Evolutionary conservation across 2,797 vertebrate species (phyloP).

Genomic region (Gymnodraco acuticeps): DNA sequence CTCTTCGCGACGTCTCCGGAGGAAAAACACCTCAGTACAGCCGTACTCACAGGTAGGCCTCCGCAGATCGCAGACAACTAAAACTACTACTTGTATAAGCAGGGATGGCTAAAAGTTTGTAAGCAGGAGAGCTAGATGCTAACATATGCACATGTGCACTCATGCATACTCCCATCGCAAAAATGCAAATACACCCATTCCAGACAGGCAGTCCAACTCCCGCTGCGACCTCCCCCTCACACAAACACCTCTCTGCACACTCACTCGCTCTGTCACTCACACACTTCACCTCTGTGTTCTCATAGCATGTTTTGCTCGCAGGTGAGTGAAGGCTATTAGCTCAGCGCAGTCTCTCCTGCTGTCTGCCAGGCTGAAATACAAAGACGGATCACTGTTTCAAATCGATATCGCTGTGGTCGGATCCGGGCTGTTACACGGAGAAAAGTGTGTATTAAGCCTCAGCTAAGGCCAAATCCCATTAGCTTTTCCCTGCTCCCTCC

Average conservation of each 20-base stretch:
- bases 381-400: conserved; percentile 57
- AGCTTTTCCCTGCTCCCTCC: conserved; percentile 9
- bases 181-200: not conserved
- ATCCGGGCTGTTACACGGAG: conserved; percentile 26
- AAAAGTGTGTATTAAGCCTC: conserved; percentile 34
- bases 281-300: conserved; percentile 27
- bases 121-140: too few relatives aligned
- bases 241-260: conserved; percentile 11
- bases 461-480: conserved; percentile 37
- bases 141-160: conserved; percentile 29
- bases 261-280: conserved; percentile 15
- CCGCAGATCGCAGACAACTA: too few relatives aligned
- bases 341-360: conserved; percentile 40
- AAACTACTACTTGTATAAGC: too few relatives aligned
- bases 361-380: conserved; percentile 54
- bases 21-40: too few relatives aligned
- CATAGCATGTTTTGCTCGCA: conserved; percentile 14
- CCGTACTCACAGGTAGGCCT: too few relatives aligned
- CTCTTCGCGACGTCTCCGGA: too few relatives aligned
- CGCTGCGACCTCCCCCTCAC: conserved; percentile 4
- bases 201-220: conserved; percentile 4
- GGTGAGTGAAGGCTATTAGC: conserved; percentile 55
- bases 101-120: too few relatives aligned
- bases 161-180: conserved; percentile 12
- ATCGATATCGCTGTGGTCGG: conserved; percentile 51